Evolutionary conservation across 2,888 invertebrate species (phyloP).

Genomic region (Griposia aprilina): DNA sequence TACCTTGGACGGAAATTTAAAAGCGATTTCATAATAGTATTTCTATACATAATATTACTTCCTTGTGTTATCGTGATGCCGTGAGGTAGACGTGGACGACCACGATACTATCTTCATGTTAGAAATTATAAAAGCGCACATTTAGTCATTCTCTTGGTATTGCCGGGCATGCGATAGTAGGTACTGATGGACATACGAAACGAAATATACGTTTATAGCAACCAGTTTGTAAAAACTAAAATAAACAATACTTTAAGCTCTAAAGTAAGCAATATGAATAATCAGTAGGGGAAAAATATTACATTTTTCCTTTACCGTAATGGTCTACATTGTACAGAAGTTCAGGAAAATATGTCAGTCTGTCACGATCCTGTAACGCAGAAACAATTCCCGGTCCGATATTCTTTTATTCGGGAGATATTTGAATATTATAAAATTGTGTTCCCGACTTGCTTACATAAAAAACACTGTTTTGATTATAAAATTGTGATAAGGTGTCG

Average conservation of each 20-base stretch:
- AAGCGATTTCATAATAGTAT: not conserved
- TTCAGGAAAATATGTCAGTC: slow-evolving; percentile 37
- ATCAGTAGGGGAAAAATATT: slow-evolving; percentile 12
- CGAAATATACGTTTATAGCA: not conserved
- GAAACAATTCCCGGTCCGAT: slow-evolving; percentile 11
- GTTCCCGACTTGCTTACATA: not conserved
- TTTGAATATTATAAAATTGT: not conserved
- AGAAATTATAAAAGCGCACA: not conserved
- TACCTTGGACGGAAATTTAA: not conserved
- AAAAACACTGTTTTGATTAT: not conserved
- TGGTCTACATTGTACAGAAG: not conserved
- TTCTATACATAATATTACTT: not conserved
- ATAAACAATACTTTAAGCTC: not conserved
- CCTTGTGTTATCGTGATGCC: not conserved
- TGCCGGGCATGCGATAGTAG: not conserved
- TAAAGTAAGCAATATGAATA: slow-evolving; percentile 1
- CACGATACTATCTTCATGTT: not conserved
- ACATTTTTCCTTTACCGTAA: slow-evolving; percentile 16
- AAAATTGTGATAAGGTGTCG: not conserved
- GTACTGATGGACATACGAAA: not conserved
- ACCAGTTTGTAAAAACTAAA: not conserved
- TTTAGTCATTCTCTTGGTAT: not conserved
- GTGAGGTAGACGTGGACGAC: not conserved
- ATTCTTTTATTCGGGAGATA: not conserved
- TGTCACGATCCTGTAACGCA: slow-evolving; percentile 3